These are phyloP conservation scores for Halcyon smyrnensis DNA, from an alignment of 2,797 vertebrate genomes.

Conservation along the genomic window DNA sequence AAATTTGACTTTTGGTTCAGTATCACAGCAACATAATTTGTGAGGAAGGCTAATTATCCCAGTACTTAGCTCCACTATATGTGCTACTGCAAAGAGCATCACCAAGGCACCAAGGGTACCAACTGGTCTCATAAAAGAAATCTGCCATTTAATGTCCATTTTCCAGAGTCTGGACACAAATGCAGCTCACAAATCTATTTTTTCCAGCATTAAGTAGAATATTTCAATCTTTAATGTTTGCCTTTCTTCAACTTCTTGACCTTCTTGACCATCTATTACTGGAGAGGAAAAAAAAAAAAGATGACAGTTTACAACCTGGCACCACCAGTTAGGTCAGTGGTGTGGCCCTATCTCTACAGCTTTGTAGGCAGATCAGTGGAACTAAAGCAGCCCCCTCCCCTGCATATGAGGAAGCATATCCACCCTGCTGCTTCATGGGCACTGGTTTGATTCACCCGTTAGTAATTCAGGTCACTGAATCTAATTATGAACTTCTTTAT, in stretches of 20 bases:
- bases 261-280: background rate
- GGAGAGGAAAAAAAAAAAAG: background rate
- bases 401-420: background rate
- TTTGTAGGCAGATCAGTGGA: background rate
- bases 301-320: background rate
- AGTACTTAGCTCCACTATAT: background rate
- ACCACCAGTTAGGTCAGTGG: background rate
- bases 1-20: background rate
- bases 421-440: background rate
- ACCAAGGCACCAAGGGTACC: background rate
- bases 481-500: background rate
- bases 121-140: background rate
- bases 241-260: background rate
- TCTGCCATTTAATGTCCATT: background rate
- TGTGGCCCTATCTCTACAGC: background rate
- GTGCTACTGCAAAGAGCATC: background rate
- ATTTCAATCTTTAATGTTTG: background rate
- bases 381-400: background rate
- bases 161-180: background rate
- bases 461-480: background rate
- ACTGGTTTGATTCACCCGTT: background rate
- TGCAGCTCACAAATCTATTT: background rate
- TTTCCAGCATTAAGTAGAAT: background rate
- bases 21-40: conserved; percentile 14
- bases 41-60: background rate